Evolutionary conservation across 2,888 invertebrate species (phyloP), one percentile per base, ranked within the genome.

Genomic region (Drosophila neonasuta): DNA sequence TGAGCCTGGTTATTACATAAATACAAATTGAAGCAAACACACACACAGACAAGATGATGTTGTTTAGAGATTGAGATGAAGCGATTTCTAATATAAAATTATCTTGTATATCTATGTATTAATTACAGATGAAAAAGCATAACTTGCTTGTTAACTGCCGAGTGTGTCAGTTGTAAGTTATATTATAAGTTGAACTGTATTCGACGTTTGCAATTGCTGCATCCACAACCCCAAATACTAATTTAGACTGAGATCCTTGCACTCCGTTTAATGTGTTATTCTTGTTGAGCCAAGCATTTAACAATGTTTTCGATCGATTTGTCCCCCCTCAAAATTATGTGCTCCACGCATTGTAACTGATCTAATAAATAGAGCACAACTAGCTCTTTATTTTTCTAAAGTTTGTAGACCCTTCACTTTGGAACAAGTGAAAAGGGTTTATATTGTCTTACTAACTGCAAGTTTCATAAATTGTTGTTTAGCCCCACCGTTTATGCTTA

Each of bases 51-150:
- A 29, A 9, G 41, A 29, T 34, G 6, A 9, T 8, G 15, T n/a
- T 20, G 11, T 15, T 13, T 7, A 39, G 32, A 1, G 36, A 36
- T 36, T n/a, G n/a, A 36, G n/a, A 49, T 32, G 24, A 24, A 24
- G 1, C 24, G 24, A 24, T 24, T 24, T 36, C 5, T 9, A 50
- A 56, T 41, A 29, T 50, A 39, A 50, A 51, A 44, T 68, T 3
- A 34, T 34, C 13, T 7, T 24, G 24, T 52, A 45, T 69, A 61
- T 64, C 41, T 59, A 52, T 65, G 17, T 69, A 17, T 69, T 46
- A 68, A 57, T 81, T 86, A 48, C 80, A 81, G 80, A 81, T 86
- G 77, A 77, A 13, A 83, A 75, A 61, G 4, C 42, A 13, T 85
- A 85, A 65, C 11, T 68, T 68, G 39, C 56, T 44, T 29, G 52